Base-by-base conservation (phyloP, 2,888 invertebrate genomes). In the Arctia plantaginis region DNA sequence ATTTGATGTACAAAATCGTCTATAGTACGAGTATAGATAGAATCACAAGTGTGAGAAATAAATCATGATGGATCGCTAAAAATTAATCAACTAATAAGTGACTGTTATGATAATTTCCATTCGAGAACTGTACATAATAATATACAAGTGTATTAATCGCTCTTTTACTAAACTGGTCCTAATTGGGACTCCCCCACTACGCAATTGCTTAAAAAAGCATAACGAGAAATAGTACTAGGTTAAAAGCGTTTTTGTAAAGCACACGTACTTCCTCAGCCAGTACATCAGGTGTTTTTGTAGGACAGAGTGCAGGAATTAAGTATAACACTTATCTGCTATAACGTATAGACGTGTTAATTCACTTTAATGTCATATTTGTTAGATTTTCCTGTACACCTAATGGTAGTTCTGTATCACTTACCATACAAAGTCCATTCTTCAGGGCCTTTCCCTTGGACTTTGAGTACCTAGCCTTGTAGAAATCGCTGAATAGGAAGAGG, bases 401-500 rank as follows among this genome's bases (percentile, higher is more conserved):
- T 71, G 4, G 68, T 47, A 35, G 15, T 55, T 62, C 69, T 15
- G 41, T 27, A 20, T 66, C 65, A 94, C 97, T 96, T 89, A 97
- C 97, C 98, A 98, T 98, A 90, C 98, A 98, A 79, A 92, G 90
- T 75, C 96, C 96, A 79, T 91, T 93, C 79, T 90, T 89, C 76
- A 88, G 90, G 47, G 86, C 75, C 75, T 90, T 91, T 82, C 89
- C 90, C 81, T 87, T 92, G 82, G 90, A 90, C 90, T 92, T 92
- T 81, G 96, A 96, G 94, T 98, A 98, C 89, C 97, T 97, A 85
- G 97, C 96, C 95, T 98, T 98, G 96, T 99, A 99, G 96, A 99
- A 99, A 94, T 99, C 98, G 62, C 98, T 98, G 96, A 99, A 99
- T 85, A 99, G 97, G 94, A 98, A 97, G 82, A 99, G 97, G 97